Percentiles rank a stretch among this genome's conserved stretches.
phyloP scores from a whole-genome alignment of 2,797 vertebrate species.

The Eulemur rubriventer region DNA sequence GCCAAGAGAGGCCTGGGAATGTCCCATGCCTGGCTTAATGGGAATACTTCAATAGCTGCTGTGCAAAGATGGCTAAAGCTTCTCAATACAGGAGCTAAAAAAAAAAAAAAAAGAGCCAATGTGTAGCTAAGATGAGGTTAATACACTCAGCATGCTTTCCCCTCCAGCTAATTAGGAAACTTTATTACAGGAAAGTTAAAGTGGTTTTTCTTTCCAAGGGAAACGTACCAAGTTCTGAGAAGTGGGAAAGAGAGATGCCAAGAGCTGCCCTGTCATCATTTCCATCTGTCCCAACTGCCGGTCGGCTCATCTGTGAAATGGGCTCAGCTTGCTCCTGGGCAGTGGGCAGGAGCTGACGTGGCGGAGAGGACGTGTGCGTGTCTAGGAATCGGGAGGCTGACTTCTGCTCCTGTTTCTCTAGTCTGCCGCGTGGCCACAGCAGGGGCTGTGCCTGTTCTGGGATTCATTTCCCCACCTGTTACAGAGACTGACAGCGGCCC shows the following conservation, averaged over 20 bases:
- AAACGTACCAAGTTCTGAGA: conserved; percentile 58
- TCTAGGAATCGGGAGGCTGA: background rate
- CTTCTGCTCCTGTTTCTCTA: background rate
- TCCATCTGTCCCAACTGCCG: background rate
- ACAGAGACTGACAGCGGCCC: background rate
- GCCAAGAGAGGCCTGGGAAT: background rate
- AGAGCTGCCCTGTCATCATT: background rate
- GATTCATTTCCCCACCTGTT: background rate
- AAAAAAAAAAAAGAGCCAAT: background rate
- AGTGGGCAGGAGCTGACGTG: background rate
- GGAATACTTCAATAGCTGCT: conserved; percentile 52
- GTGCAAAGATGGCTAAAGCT: conserved; percentile 45
- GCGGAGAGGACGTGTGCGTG: rapidly evolving
- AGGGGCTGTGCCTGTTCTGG: no score
- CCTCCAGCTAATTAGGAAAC: conserved; percentile 74
- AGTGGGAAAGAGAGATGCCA: background rate
- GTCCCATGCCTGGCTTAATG: background rate
- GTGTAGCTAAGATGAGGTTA: conserved; percentile 54
- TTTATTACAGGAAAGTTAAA: conserved; percentile 66
- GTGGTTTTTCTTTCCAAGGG: conserved; percentile 58
- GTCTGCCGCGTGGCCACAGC: background rate
- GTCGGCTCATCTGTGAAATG: background rate
- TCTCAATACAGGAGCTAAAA: background rate
- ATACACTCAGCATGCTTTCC: conserved; percentile 47
- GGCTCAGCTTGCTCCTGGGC: background rate